These are phyloP conservation scores for Erpornis zantholeuca DNA, from an alignment of 2,113 vertebrate genomes.

Conservation along the genomic window DNA sequence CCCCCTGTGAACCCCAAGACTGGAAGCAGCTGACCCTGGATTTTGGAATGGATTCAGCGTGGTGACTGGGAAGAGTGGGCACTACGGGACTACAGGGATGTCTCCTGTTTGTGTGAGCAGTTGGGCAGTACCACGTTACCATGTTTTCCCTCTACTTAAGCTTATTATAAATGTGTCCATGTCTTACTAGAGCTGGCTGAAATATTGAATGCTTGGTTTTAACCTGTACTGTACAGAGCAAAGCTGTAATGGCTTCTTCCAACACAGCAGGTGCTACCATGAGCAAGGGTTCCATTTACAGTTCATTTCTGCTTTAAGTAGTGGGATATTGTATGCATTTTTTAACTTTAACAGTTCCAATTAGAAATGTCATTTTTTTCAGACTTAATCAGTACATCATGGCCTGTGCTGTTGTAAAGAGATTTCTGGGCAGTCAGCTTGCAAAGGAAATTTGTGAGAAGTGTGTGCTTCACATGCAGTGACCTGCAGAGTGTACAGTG, in stretches of 20 bases:
- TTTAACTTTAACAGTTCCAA: background rate
- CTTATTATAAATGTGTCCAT: background rate
- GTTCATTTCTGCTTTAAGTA: background rate
- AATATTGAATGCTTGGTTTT: background rate
- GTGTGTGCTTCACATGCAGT: background rate
- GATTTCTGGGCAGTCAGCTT: background rate
- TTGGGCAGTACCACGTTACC: background rate
- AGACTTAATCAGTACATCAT: background rate
- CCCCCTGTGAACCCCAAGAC: fast-evolving
- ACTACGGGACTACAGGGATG: background rate
- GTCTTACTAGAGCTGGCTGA: background rate
- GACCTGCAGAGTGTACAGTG: background rate
- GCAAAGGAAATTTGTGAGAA: constrained; percentile 14
- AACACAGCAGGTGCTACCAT: background rate
- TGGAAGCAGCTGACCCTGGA: background rate
- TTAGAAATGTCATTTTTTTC: background rate
- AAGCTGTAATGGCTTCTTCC: background rate
- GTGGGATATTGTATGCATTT: background rate
- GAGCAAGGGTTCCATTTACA: background rate
- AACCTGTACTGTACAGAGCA: background rate
- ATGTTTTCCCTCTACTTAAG: background rate
- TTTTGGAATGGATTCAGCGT: background rate
- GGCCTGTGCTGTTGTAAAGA: background rate
- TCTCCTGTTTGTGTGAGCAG: background rate
- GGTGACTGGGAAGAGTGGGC: background rate